Base-by-base conservation (phyloP, 2,888 invertebrate genomes). In the Chrysodeixis includens region DNA sequence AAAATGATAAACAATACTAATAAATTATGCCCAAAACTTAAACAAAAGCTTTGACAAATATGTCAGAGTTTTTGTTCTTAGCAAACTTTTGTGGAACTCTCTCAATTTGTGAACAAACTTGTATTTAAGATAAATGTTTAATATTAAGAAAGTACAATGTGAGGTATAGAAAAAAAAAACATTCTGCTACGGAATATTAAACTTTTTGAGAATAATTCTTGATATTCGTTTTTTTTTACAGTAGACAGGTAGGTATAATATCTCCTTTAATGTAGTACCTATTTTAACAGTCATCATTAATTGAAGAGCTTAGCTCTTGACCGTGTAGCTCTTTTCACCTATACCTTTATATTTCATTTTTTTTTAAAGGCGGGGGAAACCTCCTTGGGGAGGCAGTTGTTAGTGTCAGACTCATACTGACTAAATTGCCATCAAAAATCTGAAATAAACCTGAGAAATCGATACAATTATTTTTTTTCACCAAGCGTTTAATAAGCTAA, bases 211-310 rank as follows among this genome's bases (percentile, higher is more conserved):
- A n/a, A n/a, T 40, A 6, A 40, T n/a, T n/a, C n/a, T n/a, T n/a
- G 4, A n/a, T n/a, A 4, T 40, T 40, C n/a, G n/a, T 2, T 35
- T 14, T 14, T 0, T 8, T 32, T 32, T 32, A 32, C 32, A 32
- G 32, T 10, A 12, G 0, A 12, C 32, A 32, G 2, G 10, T 1
- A 32, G 1, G n/a, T n/a, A n/a, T n/a, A n/a, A 9, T 32, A 2
- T 32, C 32, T 32, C 2, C 12, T 32, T n/a, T 46, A 60, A 52
- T 52, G 44, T 53, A 54, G 30, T 18, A 49, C 12, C 56, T 52
- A 35, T n/a, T n/a, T n/a, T n/a, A n/a, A n/a, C n/a, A n/a, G n/a
- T n/a, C n/a, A n/a, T n/a, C n/a, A n/a, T n/a, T n/a, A n/a, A n/a
- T n/a, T n/a, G n/a, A n/a, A n/a, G n/a, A n/a, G n/a, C n/a, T n/a